Evolutionary conservation across 1,140 invertebrate genomes (phyloP), one percentile per base, ranked within the genome.

Genomic region (Tetramorium alpestre): DNA sequence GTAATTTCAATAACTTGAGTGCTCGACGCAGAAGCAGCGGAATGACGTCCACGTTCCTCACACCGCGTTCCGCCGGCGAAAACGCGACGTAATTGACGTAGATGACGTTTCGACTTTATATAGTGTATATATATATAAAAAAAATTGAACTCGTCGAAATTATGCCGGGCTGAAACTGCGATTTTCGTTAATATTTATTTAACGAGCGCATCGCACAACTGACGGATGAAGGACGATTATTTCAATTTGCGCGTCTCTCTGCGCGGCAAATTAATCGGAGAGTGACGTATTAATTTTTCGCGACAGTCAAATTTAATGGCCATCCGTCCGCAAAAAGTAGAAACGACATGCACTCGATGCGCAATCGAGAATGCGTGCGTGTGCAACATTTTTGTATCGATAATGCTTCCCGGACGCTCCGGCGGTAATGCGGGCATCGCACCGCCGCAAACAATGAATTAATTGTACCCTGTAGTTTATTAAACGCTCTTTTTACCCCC

Each of bases 401-500:
- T 84, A 84, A 84, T 84, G 13, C 51, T 54, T 4, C 2, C 18
- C 49, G 16, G 22, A 51, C 28, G 54, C 56, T 56, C 25, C 18
- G 28, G 18, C 22, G 41, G 54, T 41, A 54, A 58, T 33, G 44
- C 80, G 25, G 51, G 41, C 51, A 44, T 38, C 54, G 80, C 51
- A 25, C 25, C 58, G 54, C 25, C 67, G 22, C 69, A 47, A 84
- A 84, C 80, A 73, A 60, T 60, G 69, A 60, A 84, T 84, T 75
- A 84, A 75, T 73, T 84, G 41, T 47, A 54, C 41, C 11, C 22
- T 60, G 54, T 75, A 84, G 69, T 84, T 84, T 84, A 84, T 84
- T 84, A 84, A 84, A 84, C 41, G 69, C 41, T 60, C 54, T 84
- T 84, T 75, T 84, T 25, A 33, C 3, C 33, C 33, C 38, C 41